A percentile compares a stretch with the other conserved stretches of the same genome.
These are phyloP conservation scores for Thumatha senex DNA, from an alignment of 2,888 invertebrate genomes.

Conservation along the genomic window DNA sequence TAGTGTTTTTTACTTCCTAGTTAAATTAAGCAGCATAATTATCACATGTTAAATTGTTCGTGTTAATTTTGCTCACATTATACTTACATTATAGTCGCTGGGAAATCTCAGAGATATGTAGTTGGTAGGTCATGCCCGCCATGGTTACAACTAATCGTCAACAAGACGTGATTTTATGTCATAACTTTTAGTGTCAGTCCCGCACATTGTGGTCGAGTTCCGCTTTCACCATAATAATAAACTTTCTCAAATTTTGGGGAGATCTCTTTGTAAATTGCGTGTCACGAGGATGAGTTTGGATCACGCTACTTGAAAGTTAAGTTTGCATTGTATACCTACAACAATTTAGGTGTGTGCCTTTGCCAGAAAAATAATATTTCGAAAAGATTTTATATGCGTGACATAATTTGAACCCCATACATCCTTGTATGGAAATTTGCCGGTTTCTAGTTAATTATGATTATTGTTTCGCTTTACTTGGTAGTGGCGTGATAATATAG, in stretches of 20 bases:
- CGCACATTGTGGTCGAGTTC: slow-evolving; percentile 56
- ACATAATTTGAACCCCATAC: no score
- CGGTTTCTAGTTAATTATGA: no score
- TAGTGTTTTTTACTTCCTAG: no score
- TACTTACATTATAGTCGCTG: no score
- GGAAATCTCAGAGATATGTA: slow-evolving; percentile 7
- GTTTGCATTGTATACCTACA: slow-evolving; percentile 15
- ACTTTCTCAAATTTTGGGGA: slow-evolving; percentile 69
- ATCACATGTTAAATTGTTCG: no score
- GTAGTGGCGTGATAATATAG: no score
- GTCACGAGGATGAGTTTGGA: slow-evolving; percentile 26
- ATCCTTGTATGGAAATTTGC: no score
- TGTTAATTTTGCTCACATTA: no score
- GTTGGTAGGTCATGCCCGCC: slow-evolving; percentile 32
- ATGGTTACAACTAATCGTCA: slow-evolving; percentile 53
- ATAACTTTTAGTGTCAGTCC: slow-evolving; percentile 60
- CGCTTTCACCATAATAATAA: slow-evolving; percentile 72
- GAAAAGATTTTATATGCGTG: no score
- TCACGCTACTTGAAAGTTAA: slow-evolving; percentile 26
- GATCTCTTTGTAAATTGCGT: slow-evolving; percentile 34
- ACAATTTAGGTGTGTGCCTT: slow-evolving; percentile 14
- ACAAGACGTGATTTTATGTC: slow-evolving; percentile 66
- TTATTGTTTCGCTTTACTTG: no score
- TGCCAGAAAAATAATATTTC: no score
- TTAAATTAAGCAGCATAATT: no score